Evolutionary conservation across 2,888 invertebrate species (phyloP).

Genomic region (Leptogaster cylindrica): DNA sequence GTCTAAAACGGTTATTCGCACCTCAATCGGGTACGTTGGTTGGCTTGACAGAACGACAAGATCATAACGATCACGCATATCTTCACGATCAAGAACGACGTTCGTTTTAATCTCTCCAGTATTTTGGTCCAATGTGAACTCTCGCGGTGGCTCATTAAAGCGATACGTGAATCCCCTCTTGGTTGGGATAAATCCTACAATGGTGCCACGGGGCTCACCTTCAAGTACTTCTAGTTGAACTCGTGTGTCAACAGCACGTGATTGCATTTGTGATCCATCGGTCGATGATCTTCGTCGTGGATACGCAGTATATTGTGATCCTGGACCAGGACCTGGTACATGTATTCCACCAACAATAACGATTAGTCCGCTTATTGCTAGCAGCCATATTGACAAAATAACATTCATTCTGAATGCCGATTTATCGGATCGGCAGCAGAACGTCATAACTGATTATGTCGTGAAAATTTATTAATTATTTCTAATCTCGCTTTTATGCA

Average conservation of each 20-base stretch:
- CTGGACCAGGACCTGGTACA: constrained; percentile 53
- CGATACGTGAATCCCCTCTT: constrained; percentile 89
- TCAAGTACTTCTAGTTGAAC: constrained; percentile 87
- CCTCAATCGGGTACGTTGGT: constrained; percentile 90
- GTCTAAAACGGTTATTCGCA: constrained; percentile 86
- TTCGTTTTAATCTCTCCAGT: constrained; percentile 87
- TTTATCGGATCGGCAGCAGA: constrained; percentile 51
- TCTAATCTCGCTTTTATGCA: constrained; percentile 41
- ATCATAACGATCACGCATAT: constrained; percentile 81
- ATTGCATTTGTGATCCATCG: constrained; percentile 72
- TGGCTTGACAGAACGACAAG: constrained; percentile 90
- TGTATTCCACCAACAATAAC: constrained; percentile 50
- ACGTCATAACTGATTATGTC: constrained; percentile 51
- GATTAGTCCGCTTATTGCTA: constrained; percentile 49
- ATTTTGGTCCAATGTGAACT: constrained; percentile 82
- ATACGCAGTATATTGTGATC: constrained; percentile 57
- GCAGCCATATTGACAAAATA: constrained; percentile 45
- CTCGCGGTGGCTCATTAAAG: constrained; percentile 89
- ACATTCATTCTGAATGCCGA: constrained; percentile 51
- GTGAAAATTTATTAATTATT: constrained; percentile 45
- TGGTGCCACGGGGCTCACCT: constrained; percentile 80
- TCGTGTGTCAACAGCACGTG: constrained; percentile 84
- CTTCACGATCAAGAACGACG: constrained; percentile 83
- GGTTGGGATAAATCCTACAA: constrained; percentile 86
- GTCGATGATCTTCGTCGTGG: constrained; percentile 58